Base-by-base conservation (phyloP, 2,113 vertebrate species). In the Elephas maximus region DNA sequence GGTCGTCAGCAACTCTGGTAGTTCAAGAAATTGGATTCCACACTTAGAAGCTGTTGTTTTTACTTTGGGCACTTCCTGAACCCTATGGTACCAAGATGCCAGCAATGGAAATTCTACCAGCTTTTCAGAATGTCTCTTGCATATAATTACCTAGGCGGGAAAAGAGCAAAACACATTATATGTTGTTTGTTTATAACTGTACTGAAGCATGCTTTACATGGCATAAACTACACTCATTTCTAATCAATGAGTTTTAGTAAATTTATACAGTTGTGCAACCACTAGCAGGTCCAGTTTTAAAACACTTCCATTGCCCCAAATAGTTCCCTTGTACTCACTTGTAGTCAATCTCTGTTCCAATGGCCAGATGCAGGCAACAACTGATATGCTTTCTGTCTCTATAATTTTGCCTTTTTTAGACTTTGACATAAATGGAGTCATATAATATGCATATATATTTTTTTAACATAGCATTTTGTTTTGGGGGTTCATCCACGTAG, bases 41-140 rank as follows among this genome's bases (percentile, higher is more conserved):
- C 99, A 99, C 81, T 98, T 99, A 67, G 96, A 90, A 89, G 99
- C 99, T 74, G 99, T 99, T 73, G 93, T 94, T 71, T 98, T 98
- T 30, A 99, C 98, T 88, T 99, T 98, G 8, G 99, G 99, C n/a
- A 99, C 99, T 97, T 99, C 98, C 78, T 99, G 99, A 92, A 99
- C 98, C 76, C 98, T 99, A 82, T 24, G 98, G 98, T 99, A 99
- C 99, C 99, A 99, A 5, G 98, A 98, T 65, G 98, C 97, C 96
- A 99, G 98, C 90, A 99, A 98, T 1, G 99, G 99, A 77, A 99
- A 98, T 24, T 97, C 95, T 44, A 96, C 73, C 20, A 99, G 97
- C 81, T 96, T 88, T 89, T 98, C 98, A 84, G 97, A 97, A 88
- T 97, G 96, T 0, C 98, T 98, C 88, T 97, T 98, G 96, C 97